Conservation (phyloP, 2,113 vertebrate genomes). For the Galemys pyrenaicus region DNA sequence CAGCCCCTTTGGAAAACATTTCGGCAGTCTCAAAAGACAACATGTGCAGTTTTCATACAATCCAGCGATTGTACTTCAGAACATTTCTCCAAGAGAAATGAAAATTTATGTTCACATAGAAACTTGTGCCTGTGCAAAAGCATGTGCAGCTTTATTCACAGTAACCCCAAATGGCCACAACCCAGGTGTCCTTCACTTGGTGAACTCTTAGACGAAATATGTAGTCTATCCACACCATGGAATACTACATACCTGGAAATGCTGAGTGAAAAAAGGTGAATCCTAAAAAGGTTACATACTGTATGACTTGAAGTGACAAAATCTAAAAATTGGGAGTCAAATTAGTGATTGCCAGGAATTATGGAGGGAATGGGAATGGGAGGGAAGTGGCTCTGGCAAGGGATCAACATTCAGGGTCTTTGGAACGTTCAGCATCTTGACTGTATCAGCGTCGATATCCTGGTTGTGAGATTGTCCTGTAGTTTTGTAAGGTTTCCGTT, state of each 20-base stretch:
- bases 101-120: background rate
- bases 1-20: background rate
- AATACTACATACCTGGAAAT: background rate
- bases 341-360: background rate
- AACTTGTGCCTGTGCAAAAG: background rate
- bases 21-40: background rate
- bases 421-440: background rate
- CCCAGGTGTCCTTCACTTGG: background rate
- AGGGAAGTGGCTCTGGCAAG: background rate
- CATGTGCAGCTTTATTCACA: background rate
- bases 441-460: background rate
- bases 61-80: background rate
- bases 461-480: background rate
- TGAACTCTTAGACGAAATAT: background rate
- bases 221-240: accelerated
- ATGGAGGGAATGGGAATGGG: background rate
- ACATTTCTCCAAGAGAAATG: background rate
- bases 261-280: background rate
- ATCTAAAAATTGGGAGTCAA: background rate
- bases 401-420: background rate
- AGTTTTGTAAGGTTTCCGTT: background rate
- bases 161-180: background rate
- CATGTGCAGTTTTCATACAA: background rate
- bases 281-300: background rate
- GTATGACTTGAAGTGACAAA: background rate